Conservation (phyloP, 1,140 invertebrate species). For the Nephotettix cincticeps region DNA sequence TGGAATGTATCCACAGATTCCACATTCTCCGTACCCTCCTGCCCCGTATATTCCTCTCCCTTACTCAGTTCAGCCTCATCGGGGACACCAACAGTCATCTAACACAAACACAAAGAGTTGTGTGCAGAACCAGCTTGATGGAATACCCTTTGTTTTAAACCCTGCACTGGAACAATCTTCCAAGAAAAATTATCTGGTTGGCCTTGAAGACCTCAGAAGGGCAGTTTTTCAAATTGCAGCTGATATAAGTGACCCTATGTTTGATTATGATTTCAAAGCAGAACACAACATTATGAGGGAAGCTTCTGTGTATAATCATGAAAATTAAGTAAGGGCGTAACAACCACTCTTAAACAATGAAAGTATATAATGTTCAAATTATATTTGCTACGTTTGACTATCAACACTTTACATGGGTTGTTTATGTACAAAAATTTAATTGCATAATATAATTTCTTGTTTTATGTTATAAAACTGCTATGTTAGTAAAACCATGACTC, state of each 20-base stretch:
- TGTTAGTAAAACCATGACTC: no score
- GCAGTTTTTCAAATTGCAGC: constrained; percentile 8
- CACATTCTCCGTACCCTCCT: not conserved
- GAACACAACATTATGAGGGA: not conserved
- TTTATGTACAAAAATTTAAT: no score
- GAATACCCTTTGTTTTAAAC: not conserved
- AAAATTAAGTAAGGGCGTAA: not conserved
- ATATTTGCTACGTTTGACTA: no score
- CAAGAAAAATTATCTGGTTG: not conserved
- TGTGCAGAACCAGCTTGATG: not conserved
- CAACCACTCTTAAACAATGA: no score
- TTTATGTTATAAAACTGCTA: no score
- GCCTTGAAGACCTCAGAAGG: not conserved
- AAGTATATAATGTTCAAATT: no score
- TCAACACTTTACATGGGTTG: no score
- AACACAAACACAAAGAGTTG: not conserved
- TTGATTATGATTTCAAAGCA: not conserved
- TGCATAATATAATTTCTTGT: no score
- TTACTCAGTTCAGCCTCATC: not conserved
- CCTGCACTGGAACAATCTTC: not conserved
- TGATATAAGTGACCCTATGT: constrained; percentile 5
- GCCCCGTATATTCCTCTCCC: not conserved
- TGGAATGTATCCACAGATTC: constrained; percentile 2
- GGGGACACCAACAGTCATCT: not conserved
- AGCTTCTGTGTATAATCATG: not conserved